A percentile compares a stretch with the other conserved stretches of the same genome.
Evolutionary conservation across 2,888 invertebrate species (phyloP).

Genomic region (Drosophila seclusa): DNA sequence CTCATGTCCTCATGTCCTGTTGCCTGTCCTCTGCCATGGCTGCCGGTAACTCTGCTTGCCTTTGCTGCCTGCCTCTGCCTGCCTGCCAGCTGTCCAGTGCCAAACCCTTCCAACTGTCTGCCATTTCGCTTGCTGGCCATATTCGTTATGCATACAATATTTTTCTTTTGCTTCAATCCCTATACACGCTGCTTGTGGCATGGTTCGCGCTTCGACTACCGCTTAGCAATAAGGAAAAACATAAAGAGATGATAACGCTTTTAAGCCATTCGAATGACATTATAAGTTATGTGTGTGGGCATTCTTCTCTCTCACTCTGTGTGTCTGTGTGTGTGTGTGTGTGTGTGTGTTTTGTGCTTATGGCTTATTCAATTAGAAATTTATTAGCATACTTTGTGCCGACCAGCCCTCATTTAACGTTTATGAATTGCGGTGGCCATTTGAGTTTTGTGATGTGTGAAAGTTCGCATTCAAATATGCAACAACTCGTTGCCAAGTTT

Average conservation of each 20-base stretch:
- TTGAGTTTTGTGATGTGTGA: constrained; percentile 47
- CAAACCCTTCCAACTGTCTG: constrained; percentile 54
- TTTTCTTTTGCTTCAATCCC: constrained; percentile 25
- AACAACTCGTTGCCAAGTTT: constrained; percentile 31
- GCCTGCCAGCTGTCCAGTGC: constrained; percentile 12
- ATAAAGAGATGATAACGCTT: constrained; percentile 71
- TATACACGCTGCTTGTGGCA: not conserved
- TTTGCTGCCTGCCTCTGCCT: constrained; percentile 5
- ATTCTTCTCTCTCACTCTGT: constrained; percentile 6
- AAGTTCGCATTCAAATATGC: constrained; percentile 36
- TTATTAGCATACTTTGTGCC: constrained; percentile 58
- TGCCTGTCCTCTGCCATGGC: constrained; percentile 15
- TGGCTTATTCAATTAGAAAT: constrained; percentile 73
- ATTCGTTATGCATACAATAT: constrained; percentile 74
- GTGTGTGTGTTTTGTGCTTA: constrained; percentile 34
- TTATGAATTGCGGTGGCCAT: constrained; percentile 44
- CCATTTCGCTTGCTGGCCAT: constrained; percentile 54
- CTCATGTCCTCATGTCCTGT: constrained; percentile 47
- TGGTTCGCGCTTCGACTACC: constrained; percentile 42
- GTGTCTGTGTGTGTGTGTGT: constrained; percentile 9
- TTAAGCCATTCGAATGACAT: constrained; percentile 67
- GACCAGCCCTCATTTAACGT: constrained; percentile 24
- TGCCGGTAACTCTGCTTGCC: not conserved
- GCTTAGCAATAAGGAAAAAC: constrained; percentile 66
- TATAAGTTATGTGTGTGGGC: constrained; percentile 61